These are phyloP conservation scores for Arvicanthis niloticus DNA, from an alignment of 2,113 vertebrate species.

Conservation along the genomic window DNA sequence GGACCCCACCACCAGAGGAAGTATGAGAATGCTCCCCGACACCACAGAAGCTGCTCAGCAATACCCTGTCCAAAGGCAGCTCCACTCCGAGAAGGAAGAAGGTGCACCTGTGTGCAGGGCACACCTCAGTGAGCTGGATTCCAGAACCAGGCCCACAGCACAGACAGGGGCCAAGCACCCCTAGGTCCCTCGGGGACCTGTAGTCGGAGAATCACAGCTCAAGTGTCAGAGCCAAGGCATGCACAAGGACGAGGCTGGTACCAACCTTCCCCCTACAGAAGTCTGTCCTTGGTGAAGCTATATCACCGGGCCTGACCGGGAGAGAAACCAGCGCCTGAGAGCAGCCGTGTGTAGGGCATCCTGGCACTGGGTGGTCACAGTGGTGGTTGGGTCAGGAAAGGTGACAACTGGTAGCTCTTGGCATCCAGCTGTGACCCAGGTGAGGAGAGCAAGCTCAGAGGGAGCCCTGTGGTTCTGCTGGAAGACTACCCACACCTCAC, in stretches of 20 bases:
- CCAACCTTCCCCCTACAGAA: neutral
- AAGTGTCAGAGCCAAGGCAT: neutral
- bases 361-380: slow-evolving; percentile 86
- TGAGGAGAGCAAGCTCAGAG: slow-evolving; percentile 63
- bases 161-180: neutral
- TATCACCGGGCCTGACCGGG: neutral
- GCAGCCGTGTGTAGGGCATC: slow-evolving; percentile 54
- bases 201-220: neutral
- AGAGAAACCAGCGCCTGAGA: slow-evolving; percentile 39
- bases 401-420: slow-evolving; percentile 56
- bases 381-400: slow-evolving; percentile 81
- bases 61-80: neutral
- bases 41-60: neutral
- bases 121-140: neutral
- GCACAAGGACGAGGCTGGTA: neutral
- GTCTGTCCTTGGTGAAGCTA: neutral
- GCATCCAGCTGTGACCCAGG: slow-evolving; percentile 86
- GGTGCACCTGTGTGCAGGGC: neutral
- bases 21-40: neutral
- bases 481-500: slow-evolving; percentile 57
- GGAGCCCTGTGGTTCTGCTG: neutral
- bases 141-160: neutral
- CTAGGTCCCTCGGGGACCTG: neutral
- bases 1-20: neutral
- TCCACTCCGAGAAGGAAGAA: neutral